Evolutionary conservation across 2,797 vertebrate species (phyloP).

Genomic region (Scyliorhinus canicula): DNA sequence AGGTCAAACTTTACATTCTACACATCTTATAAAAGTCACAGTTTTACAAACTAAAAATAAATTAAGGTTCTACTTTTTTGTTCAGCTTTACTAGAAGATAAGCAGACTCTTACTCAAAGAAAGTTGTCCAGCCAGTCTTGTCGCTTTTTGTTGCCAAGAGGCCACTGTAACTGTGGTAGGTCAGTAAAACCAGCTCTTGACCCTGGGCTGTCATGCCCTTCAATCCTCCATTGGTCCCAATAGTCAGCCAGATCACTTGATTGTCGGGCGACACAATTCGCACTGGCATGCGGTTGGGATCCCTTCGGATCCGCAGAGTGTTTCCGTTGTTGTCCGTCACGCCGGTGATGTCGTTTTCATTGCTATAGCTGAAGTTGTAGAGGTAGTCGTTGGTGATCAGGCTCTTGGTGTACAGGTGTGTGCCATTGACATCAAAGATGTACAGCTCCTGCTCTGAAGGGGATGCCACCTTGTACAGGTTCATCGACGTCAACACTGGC

Average conservation of each 20-base stretch:
- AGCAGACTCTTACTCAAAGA: constrained; percentile 80
- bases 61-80: not conserved
- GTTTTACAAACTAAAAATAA: not conserved
- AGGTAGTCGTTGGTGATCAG: constrained; percentile 86
- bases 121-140: constrained; percentile 94
- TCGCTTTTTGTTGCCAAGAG: constrained; percentile 92
- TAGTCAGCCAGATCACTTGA: constrained; percentile 92
- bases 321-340: constrained; percentile 90
- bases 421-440: constrained; percentile 90
- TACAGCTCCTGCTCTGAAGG: constrained; percentile 89
- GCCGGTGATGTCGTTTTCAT: constrained; percentile 83
- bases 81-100: not conserved
- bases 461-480: constrained; percentile 88
- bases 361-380: constrained; percentile 93
- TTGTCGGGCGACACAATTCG: constrained; percentile 91
- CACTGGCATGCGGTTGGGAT: constrained; percentile 85
- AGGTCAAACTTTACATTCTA: not conserved
- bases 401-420: constrained; percentile 87
- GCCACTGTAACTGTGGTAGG: constrained; percentile 92
- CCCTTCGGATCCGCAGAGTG: constrained; percentile 82
- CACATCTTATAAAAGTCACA: not conserved
- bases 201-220: constrained; percentile 91
- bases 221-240: constrained; percentile 84
- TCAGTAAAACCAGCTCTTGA: constrained; percentile 83
- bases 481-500: constrained; percentile 66